These are phyloP conservation scores for Himalopsyche japonica DNA, from an alignment of 2,888 invertebrate species.

Conservation along the genomic window DNA sequence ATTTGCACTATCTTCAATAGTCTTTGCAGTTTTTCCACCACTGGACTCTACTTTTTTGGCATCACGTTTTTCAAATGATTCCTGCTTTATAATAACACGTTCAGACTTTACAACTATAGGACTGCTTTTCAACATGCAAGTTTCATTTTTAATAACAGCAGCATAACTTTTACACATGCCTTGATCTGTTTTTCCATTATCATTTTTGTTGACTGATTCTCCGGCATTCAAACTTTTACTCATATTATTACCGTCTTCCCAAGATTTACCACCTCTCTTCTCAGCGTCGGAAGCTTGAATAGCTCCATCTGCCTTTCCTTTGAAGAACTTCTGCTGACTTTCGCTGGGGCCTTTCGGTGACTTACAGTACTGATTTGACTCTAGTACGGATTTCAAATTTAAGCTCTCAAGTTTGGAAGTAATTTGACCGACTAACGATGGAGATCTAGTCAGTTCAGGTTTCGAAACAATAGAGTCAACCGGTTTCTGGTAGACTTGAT, in stretches of 20 bases:
- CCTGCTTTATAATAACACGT: neutral
- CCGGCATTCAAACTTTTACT: neutral
- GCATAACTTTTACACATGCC: slow-evolving; percentile 14
- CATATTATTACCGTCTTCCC: neutral
- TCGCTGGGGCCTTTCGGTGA: slow-evolving; percentile 24
- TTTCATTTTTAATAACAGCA: slow-evolving; percentile 15
- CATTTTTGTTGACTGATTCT: neutral
- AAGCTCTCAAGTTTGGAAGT: slow-evolving; percentile 36
- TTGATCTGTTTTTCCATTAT: slow-evolving; percentile 3
- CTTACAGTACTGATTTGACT: slow-evolving; percentile 15
- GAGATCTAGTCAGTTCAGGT: slow-evolving; percentile 27
- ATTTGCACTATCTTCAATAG: neutral
- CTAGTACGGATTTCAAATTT: slow-evolving; percentile 33
- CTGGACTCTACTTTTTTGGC: neutral
- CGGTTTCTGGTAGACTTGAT: slow-evolving; percentile 6
- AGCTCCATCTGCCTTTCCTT: slow-evolving; percentile 15
- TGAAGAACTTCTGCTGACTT: slow-evolving; percentile 29
- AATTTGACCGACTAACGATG: slow-evolving; percentile 38
- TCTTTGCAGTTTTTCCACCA: neutral
- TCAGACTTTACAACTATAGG: neutral
- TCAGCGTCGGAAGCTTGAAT: neutral
- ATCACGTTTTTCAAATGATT: slow-evolving; percentile 2
- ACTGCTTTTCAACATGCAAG: neutral
- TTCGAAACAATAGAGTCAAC: slow-evolving; percentile 6
- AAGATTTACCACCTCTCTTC: neutral